A percentile compares a stretch with the other conserved stretches of the same genome.
Evolutionary conservation across 2,113 vertebrate species (phyloP).

Genomic region (Tragelaphus strepsiceros): DNA sequence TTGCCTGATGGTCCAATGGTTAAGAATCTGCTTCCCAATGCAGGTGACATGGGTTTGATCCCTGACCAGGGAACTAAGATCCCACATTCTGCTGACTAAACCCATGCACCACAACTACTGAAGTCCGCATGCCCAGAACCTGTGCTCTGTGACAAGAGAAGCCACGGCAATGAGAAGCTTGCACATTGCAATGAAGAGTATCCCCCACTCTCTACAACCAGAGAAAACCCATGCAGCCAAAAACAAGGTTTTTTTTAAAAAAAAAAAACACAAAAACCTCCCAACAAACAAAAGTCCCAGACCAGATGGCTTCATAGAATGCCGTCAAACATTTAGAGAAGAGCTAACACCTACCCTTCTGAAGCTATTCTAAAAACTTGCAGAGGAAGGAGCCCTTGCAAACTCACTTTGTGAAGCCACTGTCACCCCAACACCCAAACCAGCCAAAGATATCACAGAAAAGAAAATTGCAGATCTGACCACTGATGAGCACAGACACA

Average conservation of each 20-base stretch:
- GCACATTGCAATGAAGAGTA: background rate
- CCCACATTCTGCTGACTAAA: background rate
- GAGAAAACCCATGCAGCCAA: background rate
- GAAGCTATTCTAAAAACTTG: background rate
- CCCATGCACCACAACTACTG: background rate
- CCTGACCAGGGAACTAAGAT: background rate
- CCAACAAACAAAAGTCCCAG: background rate
- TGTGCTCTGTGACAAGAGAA: background rate
- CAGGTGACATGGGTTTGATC: background rate
- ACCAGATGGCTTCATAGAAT: background rate
- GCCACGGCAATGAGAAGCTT: background rate
- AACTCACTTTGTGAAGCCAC: background rate
- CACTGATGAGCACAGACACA: background rate
- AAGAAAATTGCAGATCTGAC: background rate
- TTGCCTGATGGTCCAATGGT: background rate
- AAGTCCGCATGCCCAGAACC: background rate
- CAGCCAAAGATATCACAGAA: background rate
- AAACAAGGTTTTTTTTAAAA: background rate
- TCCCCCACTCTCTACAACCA: background rate
- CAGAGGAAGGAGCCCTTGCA: background rate
- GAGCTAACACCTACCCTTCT: background rate
- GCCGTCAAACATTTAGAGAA: background rate
- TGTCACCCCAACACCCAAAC: background rate
- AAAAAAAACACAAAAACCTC: background rate
- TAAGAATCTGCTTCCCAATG: background rate